These are phyloP conservation scores for Ecdyonurus torrentis DNA, from an alignment of 2,888 invertebrate species.

Conservation along the genomic window DNA sequence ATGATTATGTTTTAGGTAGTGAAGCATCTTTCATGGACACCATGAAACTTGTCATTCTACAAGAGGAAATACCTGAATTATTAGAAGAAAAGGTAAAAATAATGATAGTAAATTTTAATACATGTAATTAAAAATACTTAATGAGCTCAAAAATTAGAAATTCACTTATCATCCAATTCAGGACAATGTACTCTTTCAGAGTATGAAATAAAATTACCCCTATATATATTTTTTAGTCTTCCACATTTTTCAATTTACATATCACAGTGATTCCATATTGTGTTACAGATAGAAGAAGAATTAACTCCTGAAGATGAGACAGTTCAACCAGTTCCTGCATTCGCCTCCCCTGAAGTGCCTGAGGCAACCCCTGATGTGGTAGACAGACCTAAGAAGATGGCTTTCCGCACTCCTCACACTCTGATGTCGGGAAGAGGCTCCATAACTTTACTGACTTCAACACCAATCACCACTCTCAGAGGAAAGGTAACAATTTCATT, in stretches of 20 bases:
- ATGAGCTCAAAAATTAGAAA: not conserved
- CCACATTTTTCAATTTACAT: not conserved
- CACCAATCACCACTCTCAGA: not conserved
- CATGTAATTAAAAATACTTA: not conserved
- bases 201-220: not conserved
- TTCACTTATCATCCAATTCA: no score
- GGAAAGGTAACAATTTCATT: not conserved
- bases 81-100: not conserved
- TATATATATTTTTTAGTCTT: not conserved
- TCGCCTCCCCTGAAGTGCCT: not conserved
- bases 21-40: slow-evolving; percentile 1
- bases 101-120: not conserved
- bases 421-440: not conserved
- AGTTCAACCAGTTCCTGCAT: not conserved
- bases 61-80: not conserved
- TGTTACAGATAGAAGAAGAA: no score
- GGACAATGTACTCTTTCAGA: no score
- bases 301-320: not conserved
- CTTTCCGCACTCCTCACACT: not conserved
- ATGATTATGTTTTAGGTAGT: not conserved
- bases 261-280: no score
- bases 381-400: not conserved
- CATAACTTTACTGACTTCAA: not conserved
- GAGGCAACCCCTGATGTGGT: not conserved
- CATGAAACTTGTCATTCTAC: not conserved